phyloP scores from a whole-genome alignment of 2,797 vertebrate species.

The Notolabrus celidotus region DNA sequence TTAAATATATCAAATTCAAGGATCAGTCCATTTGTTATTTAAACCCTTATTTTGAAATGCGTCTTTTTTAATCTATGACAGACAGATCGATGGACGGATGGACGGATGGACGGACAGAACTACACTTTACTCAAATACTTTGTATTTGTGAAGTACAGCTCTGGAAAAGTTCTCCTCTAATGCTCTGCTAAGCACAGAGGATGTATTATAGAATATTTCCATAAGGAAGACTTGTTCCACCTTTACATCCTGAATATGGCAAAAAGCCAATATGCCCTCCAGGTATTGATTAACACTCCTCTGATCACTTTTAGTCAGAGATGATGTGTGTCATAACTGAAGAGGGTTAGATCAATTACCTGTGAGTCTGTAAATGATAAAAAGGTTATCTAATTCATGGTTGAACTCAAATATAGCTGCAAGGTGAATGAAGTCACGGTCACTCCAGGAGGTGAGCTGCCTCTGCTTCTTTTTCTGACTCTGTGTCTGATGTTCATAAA shows the following conservation, averaged over 20 bases:
- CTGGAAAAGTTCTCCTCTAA: too few species aligned
- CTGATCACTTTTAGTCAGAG: not conserved
- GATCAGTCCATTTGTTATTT: too few species aligned
- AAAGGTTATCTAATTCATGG: not conserved
- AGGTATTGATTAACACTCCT: slow-evolving; percentile 12
- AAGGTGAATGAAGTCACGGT: slow-evolving; percentile 2
- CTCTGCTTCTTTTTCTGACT: not conserved
- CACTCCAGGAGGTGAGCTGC: not conserved
- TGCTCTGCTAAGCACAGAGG: not conserved
- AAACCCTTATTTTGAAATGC: too few species aligned
- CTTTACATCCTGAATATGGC: slow-evolving; percentile 2
- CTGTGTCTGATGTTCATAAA: not conserved
- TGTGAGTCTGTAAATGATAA: not conserved
- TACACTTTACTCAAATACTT: too few species aligned
- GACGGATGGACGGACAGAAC: too few species aligned
- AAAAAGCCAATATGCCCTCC: not conserved
- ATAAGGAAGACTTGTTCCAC: slow-evolving; percentile 10
- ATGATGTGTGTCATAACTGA: slow-evolving; percentile 12
- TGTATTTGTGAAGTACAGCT: too few species aligned
- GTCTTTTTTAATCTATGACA: too few species aligned
- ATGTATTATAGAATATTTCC: slow-evolving; percentile 6
- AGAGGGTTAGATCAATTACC: not conserved
- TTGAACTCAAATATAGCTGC: not conserved
- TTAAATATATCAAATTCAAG: too few species aligned
- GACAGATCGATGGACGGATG: too few species aligned